Conservation (phyloP, 2,888 invertebrate species). For the Trachelus tabidus region DNA sequence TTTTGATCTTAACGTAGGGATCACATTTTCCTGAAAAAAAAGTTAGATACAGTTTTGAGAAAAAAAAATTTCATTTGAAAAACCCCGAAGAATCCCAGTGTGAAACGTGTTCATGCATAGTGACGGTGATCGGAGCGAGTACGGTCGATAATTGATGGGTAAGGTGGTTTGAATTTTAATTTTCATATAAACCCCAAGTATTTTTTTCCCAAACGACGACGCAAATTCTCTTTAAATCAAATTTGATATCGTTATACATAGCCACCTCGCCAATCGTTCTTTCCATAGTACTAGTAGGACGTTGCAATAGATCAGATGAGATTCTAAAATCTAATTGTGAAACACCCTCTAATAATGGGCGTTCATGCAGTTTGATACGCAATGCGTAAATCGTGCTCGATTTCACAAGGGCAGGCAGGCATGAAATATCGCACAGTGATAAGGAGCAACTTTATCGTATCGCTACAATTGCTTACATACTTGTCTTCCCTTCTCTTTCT, state of each 20-base stretch:
- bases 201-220: neutral
- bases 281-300: neutral
- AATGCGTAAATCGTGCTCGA: neutral
- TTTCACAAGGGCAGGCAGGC: neutral
- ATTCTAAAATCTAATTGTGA: neutral
- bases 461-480: constrained; percentile 49
- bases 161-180: neutral
- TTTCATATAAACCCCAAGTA: neutral
- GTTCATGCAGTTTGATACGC: neutral
- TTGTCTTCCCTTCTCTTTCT: constrained; percentile 58
- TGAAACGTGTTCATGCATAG: constrained; percentile 43
- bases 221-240: neutral
- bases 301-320: neutral
- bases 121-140: constrained; percentile 15
- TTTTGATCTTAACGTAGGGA: constrained; percentile 89
- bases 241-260: neutral
- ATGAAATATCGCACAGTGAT: neutral
- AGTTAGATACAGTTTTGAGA: neutral
- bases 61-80: constrained; percentile 7
- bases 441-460: constrained; percentile 8
- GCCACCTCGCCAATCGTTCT: neutral
- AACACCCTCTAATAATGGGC: neutral
- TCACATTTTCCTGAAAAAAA: constrained; percentile 81
- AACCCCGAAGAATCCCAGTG: constrained; percentile 34
- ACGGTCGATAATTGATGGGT: neutral